Conservation (phyloP, 2,113 vertebrate species). For the Mormyrus lacerda region DNA sequence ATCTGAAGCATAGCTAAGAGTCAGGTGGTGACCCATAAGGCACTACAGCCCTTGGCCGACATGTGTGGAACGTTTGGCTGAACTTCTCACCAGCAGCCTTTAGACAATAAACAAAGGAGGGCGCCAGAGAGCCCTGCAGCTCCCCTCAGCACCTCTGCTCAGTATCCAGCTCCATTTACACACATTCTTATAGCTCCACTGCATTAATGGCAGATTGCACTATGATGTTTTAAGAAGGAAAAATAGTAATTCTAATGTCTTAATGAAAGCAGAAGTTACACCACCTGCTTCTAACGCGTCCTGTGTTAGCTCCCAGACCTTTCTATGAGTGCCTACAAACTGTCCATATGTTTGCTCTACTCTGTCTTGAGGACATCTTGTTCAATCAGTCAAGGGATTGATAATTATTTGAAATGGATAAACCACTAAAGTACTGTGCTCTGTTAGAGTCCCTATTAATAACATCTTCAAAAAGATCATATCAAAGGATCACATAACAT, state of each 20-base stretch:
- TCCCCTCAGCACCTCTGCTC: neutral
- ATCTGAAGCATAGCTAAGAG: neutral
- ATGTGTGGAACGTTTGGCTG: conserved; percentile 17
- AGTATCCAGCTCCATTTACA: neutral
- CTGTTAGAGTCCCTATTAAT: neutral
- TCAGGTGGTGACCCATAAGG: conserved; percentile 8
- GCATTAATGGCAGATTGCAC: neutral
- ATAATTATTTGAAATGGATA: neutral
- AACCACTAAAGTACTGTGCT: neutral
- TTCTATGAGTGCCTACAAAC: neutral
- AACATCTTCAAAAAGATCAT: neutral
- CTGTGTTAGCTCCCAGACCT: neutral
- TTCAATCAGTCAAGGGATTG: neutral
- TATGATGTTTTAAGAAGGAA: neutral
- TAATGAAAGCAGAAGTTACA: neutral
- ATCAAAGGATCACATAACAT: neutral
- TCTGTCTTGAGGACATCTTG: neutral
- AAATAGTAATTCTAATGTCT: neutral
- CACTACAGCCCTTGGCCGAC: conserved; percentile 18
- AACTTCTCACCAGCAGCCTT: conserved; percentile 16
- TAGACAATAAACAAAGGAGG: conserved; percentile 24
- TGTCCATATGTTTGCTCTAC: neutral
- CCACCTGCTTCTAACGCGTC: neutral
- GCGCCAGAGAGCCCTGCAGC: conserved; percentile 11
- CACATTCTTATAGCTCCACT: neutral